phyloP scores from a whole-genome alignment of 2,888 invertebrate species.

The Cephalotes varians region DNA sequence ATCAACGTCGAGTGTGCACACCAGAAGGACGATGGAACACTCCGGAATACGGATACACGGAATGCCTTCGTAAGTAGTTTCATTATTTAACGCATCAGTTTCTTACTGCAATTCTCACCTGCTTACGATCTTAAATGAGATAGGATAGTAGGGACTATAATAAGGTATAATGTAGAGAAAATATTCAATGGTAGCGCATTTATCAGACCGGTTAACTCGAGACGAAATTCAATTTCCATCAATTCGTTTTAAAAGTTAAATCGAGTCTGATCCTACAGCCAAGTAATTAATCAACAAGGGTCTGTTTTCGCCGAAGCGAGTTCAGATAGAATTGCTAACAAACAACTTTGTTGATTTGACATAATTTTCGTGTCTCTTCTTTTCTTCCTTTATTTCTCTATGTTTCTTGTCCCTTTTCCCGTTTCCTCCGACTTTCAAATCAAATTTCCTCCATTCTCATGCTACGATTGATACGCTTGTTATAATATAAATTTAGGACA shows the following conservation, averaged over 20 bases:
- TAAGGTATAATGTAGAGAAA: conserved; percentile 4
- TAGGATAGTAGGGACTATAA: conserved; percentile 7
- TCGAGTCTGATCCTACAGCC: not conserved
- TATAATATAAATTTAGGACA: conserved; percentile 84
- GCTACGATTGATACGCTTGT: conserved; percentile 27
- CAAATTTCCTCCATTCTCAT: not conserved
- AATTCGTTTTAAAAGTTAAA: conserved; percentile 23
- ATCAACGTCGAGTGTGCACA: conserved; percentile 93
- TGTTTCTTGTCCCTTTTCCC: not conserved
- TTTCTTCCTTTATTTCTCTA: not conserved
- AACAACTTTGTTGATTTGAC: not conserved
- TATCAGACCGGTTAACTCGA: conserved; percentile 15
- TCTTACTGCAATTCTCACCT: conserved; percentile 1
- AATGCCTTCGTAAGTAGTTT: conserved; percentile 94
- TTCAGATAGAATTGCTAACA: conserved; percentile 6
- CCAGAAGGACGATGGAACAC: conserved; percentile 94
- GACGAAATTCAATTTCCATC: not conserved
- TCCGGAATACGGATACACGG: conserved; percentile 94
- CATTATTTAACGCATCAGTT: conserved; percentile 37
- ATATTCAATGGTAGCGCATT: conserved; percentile 22
- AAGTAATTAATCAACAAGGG: not conserved
- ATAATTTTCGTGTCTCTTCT: not conserved
- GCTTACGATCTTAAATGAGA: conserved; percentile 20
- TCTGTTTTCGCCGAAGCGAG: not conserved
- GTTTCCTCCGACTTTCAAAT: not conserved